phyloP scores from a whole-genome alignment of 2,113 vertebrate species.

The Rhinoptilus africanus region DNA sequence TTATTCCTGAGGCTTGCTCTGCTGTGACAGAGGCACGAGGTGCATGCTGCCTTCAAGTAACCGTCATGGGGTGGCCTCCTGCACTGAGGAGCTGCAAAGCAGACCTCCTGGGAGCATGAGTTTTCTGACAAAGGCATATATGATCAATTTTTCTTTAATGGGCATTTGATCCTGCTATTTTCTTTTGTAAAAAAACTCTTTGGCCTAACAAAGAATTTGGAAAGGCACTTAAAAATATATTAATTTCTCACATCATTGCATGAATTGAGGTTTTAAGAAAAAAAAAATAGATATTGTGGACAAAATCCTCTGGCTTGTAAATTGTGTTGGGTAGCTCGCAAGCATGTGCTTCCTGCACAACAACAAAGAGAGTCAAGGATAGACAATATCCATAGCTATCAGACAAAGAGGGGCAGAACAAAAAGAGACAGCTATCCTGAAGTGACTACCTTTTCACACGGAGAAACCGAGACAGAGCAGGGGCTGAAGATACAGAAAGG shows the following conservation, averaged over 20 bases:
- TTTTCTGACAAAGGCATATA: background rate
- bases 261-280: background rate
- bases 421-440: background rate
- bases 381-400: background rate
- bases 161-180: background rate
- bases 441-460: background rate
- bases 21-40: background rate
- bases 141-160: background rate
- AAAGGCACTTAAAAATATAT: background rate
- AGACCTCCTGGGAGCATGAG: background rate
- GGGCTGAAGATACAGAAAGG: background rate
- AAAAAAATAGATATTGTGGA: fast-evolving
- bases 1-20: background rate
- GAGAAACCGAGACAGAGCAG: background rate
- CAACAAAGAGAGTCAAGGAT: background rate
- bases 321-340: background rate
- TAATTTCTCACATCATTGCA: background rate
- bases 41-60: fast-evolving
- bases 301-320: background rate
- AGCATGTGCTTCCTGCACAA: background rate
- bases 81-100: background rate
- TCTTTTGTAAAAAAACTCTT: background rate
- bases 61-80: background rate
- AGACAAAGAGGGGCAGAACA: background rate
- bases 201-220: background rate